Evolutionary conservation across 2,797 vertebrate species (phyloP).

Genomic region (Threskiornis aethiopicus): DNA sequence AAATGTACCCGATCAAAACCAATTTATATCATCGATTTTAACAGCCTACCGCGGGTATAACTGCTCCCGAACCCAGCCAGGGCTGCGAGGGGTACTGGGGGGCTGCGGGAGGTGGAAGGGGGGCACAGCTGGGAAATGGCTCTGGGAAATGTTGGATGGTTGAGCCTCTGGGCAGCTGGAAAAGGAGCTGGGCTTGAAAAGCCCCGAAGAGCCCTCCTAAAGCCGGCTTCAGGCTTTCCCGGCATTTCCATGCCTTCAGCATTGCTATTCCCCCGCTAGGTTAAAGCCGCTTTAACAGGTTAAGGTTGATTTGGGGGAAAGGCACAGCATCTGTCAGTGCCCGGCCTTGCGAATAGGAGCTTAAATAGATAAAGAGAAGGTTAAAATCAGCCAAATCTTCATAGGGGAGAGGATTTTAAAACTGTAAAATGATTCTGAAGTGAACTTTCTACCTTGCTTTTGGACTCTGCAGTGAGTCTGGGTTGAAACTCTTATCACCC

Average conservation of each 20-base stretch:
- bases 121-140: neutral
- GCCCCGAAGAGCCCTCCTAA: neutral
- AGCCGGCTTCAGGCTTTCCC: neutral
- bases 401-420: neutral
- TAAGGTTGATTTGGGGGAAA: neutral
- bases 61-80: neutral
- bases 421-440: neutral
- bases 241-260: neutral
- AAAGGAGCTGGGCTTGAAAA: neutral
- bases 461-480: neutral
- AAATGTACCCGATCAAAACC: neutral
- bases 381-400: neutral
- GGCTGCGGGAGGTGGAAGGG: neutral
- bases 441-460: neutral
- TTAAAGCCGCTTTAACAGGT: neutral
- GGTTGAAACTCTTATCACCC: neutral
- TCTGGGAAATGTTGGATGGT: neutral
- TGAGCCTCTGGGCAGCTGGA: neutral
- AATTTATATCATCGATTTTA: neutral
- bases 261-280: rapidly evolving
- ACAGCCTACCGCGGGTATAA: neutral
- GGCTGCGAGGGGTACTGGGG: rapidly evolving
- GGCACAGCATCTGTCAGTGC: neutral
- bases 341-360: rapidly evolving
- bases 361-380: neutral